phyloP scores from a whole-genome alignment of 2,797 vertebrate genomes.

The Vultur gryphus region DNA sequence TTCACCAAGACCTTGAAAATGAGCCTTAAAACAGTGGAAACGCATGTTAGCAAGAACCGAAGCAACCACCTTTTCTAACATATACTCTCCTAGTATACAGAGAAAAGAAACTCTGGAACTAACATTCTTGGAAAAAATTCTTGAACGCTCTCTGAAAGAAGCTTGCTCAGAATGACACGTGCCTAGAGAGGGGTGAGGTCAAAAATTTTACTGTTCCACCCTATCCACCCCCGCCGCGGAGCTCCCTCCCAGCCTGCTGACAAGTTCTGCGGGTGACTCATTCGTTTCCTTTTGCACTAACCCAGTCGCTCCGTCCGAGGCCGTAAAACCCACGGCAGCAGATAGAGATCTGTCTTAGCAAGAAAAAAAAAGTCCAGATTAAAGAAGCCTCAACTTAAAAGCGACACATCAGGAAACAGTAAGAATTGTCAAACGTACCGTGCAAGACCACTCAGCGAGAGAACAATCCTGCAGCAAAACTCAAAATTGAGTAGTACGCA shows the following conservation, averaged over 20 bases:
- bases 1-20: not conserved
- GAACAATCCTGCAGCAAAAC: not conserved
- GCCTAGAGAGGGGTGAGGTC: conserved; percentile 60
- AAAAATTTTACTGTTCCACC: conserved; percentile 53
- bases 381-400: not conserved
- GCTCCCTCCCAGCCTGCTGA: conserved; percentile 56
- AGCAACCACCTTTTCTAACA: not conserved
- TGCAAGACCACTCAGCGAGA: not conserved
- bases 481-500: fast-evolving
- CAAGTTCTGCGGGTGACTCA: conserved; percentile 68
- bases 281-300: conserved; percentile 61
- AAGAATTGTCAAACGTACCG: not conserved
- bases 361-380: not conserved
- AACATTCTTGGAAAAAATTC: not conserved
- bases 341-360: conserved; percentile 18
- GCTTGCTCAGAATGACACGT: conserved; percentile 39
- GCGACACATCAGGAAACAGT: not conserved
- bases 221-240: conserved; percentile 18
- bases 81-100: fast-evolving
- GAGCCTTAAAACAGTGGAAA: not conserved
- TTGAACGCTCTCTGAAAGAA: not conserved
- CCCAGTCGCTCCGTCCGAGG: not conserved
- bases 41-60: fast-evolving
- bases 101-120: not conserved
- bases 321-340: not conserved